Percentiles rank a stretch among this genome's conserved stretches.
phyloP scores from a whole-genome alignment of 2,797 vertebrate genomes.

The Chanos chanos region DNA sequence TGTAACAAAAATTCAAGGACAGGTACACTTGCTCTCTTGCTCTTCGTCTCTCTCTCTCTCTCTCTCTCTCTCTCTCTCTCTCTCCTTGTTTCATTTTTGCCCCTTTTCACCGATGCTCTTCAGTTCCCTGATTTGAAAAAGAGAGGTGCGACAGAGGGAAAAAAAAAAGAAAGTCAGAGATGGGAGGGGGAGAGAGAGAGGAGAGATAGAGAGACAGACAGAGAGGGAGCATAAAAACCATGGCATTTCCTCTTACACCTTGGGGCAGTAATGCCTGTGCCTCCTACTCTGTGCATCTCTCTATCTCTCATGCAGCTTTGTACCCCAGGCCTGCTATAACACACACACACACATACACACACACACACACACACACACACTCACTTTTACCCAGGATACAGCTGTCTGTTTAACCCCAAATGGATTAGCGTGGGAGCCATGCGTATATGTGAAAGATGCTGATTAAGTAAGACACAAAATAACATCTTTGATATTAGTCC shows the following conservation, averaged over 20 bases:
- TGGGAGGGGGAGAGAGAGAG: slow-evolving; percentile 7
- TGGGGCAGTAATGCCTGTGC: slow-evolving; percentile 11
- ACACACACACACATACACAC: no score
- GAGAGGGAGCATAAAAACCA: slow-evolving; percentile 12
- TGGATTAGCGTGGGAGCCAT: slow-evolving; percentile 27
- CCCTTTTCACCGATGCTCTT: no score
- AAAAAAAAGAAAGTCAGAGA: no score
- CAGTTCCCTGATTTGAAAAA: no score
- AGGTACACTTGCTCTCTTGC: background rate
- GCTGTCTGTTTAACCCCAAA: slow-evolving; percentile 5
- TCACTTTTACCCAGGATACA: slow-evolving; percentile 2
- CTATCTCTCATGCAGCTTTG: slow-evolving; percentile 21
- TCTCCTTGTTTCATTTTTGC: background rate
- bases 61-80: background rate
- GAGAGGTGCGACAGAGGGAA: background rate
- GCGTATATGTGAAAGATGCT: slow-evolving; percentile 21
- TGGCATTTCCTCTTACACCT: slow-evolving; percentile 3
- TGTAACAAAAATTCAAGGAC: slow-evolving; percentile 24
- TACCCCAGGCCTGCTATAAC: slow-evolving; percentile 8
- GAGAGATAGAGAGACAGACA: background rate
- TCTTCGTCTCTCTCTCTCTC: background rate
- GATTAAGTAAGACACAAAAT: slow-evolving; percentile 30
- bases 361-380: slow-evolving; percentile 6
- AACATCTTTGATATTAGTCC: slow-evolving; percentile 29
- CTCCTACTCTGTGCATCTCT: slow-evolving; percentile 9